Base-by-base conservation (phyloP, 2,113 vertebrate species). In the Procavia capensis region DNA sequence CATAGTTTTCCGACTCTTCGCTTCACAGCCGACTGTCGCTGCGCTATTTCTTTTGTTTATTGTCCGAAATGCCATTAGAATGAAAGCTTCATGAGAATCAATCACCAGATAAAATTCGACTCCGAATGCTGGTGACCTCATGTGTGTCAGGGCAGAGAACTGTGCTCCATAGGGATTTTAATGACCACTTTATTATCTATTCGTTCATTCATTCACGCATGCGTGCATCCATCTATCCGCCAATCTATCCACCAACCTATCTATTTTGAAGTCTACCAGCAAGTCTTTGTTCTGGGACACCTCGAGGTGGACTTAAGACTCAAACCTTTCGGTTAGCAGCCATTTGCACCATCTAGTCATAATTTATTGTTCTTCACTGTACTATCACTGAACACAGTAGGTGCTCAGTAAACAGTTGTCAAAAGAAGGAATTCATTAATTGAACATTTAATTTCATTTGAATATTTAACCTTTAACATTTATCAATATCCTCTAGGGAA, bases 1-100 rank as follows among this genome's bases (percentile, higher is more conserved):
- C n/a, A 16, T 1, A 57, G 3, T 9, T 25, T 61, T 17, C 34
- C 59, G 36, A 50, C 0, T 14, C 0, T 9, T 27, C 31, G 13
- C 8, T 87, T 45, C 16, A 31, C 1, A 45, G 16, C 22, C 59
- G 61, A 39, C 20, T n/a, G 9, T 24, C 47, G 8, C 36, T 50
- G 36, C 2, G 45, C 85, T 0, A 27, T 4, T 78, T n/a, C 6
- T 27, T 10, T 27, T 78, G 3, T 22, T 85, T 85, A 75, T n/a
- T 57, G 2, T 50, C 41, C 80, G 3, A 47, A 80, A 19, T 22
- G 0, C 13, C 24, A 45, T 41, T 76, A 29, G 24, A 93, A 47
- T 75, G 68, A 85, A 93, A 24, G 0, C 9, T 79, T 82, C 57
- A 31, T 68, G 41, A 85, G 16, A 83, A 88, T 34, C 29, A 8